These are phyloP conservation scores for Anguilla anguilla DNA, from an alignment of 2,797 vertebrate genomes.

Conservation along the genomic window DNA sequence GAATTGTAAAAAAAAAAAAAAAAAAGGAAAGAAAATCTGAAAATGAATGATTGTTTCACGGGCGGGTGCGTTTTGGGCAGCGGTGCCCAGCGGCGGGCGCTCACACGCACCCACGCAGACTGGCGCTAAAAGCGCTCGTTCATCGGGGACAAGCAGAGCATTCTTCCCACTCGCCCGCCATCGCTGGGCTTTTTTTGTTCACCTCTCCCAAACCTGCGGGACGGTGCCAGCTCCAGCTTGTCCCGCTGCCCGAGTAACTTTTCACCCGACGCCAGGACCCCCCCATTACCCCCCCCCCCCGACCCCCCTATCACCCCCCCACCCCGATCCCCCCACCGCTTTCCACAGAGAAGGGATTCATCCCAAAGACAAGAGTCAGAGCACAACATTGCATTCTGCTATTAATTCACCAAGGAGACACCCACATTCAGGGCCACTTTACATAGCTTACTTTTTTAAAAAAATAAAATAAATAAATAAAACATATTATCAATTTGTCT, in stretches of 20 bases:
- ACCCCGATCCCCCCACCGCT: not conserved
- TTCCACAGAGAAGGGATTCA: slow-evolving; percentile 21
- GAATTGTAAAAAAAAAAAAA: too few relatives aligned
- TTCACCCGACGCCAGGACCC: slow-evolving; percentile 36
- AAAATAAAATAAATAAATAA: too few relatives aligned
- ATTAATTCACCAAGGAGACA: not conserved
- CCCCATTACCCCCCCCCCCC: not conserved
- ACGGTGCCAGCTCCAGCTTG: slow-evolving; percentile 44
- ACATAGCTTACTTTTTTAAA: not conserved
- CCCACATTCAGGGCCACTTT: not conserved
- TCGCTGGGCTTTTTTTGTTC: slow-evolving; percentile 46
- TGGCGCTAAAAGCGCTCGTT: slow-evolving; percentile 45
- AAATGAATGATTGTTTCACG: slow-evolving; percentile 19
- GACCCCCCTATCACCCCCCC: not conserved
- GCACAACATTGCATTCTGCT: not conserved
- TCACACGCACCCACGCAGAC: slow-evolving; percentile 35
- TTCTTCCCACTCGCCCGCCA: slow-evolving; percentile 44
- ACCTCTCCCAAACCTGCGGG: slow-evolving; percentile 42
- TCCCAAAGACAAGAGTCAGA: slow-evolving; percentile 7
- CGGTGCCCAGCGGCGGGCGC: slow-evolving; percentile 25
- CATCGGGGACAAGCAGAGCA: slow-evolving; percentile 52
- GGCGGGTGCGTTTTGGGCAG: slow-evolving; percentile 28
- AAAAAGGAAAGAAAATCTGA: not conserved
- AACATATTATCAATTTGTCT: not conserved
- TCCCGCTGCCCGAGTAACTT: slow-evolving; percentile 38